Evolutionary conservation across 2,888 invertebrate genomes (phyloP), one percentile per base, ranked within the genome.

Genomic region (Lycocerus yunnanus): DNA sequence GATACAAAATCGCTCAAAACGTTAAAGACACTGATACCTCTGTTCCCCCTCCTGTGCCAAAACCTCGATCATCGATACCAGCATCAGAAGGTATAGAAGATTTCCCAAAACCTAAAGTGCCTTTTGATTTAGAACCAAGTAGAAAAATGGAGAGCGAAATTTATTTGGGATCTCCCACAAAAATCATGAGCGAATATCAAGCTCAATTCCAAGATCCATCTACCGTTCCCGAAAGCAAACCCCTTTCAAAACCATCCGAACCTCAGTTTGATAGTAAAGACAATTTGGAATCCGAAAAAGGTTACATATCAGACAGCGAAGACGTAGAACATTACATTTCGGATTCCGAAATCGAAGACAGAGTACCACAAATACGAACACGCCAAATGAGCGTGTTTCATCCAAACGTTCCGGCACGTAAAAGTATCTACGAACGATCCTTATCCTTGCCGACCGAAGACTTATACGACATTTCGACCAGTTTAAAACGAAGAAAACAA

Each of bases 401-500:
- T 59, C 84, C 86, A 9, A 84, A 83, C 6, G 79, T 84, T 10
- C 77, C 80, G 14, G 79, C 84, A 3, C 81, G 86, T 15, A 87
- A 85, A 81, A 84, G 85, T 14, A 85, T 88, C 61, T 88, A 88
- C 78, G 88, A 88, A 82, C 82, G 89, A 74, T 89, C 89, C 4
- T 86, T 87, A 43, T 89, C 89, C 1, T 80, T 89, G 66, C 89
- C 89, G 3, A 87, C 88, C n/a, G 88, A 88, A 82, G 86, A 87
- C 74, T 80, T 88, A 11, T 86, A 87, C 73, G 90, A 90, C 79
- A 87, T 89, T 5, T 90, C 89, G n/a, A 89, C 89, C 21, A 87
- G 88, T 78, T 88, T 88, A 60, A 88, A 89, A 73, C 87, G 89
- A 61, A 89, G 90, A 75, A 91, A 91, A 69, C 88, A 89, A 76